Evolutionary conservation across 1,140 invertebrate genomes (phyloP), one percentile per base, ranked within the genome.

Genomic region (Ceratina australensis): DNA sequence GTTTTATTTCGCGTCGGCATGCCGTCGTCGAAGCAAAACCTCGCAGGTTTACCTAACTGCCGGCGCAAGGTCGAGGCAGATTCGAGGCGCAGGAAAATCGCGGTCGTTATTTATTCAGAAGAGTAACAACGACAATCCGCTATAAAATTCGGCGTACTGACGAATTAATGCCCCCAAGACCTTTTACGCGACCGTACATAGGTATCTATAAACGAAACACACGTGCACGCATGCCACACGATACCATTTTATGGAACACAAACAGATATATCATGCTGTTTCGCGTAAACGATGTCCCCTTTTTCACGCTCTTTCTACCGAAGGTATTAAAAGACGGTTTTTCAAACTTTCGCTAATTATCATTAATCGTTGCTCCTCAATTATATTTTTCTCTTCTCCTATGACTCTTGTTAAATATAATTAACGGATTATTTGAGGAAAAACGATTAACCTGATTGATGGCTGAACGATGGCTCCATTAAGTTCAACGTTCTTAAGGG

Each of bases 71-170:
- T 16, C 28, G 61, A 77, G 60, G 60, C 72, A 71, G 66, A 72
- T 80, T 72, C 68, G n/a, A n/a, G n/a, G 49, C 57, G 49, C 42
- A 81, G 76, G 66, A 72, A 73, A 81, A 80, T 74, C 13, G 56
- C 33, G n/a, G 56, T 52, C 20, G 66, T 72, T 60, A 57, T 33
- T 81, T 76, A 82, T 71, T 49, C 60, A 82, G 72, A 50, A 54
- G 42, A 33, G 79, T 82, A 80, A 82, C 74, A 76, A 76, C 68
- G 61, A 74, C 66, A 74, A 66, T 74, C 50, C 49, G 28, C 24
- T 10, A 33, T 54, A 42, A 56, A 16, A 63, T 24, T 47, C 50
- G 60, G 54, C 24, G 64, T 28, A 64, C 59, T 24, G 47, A 63
- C 68, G 56, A 76, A 82, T 72, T 81, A 77, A 82, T 67, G 72